Evolutionary conservation across 2,888 invertebrate species (phyloP).

Genomic region (Drosophila dives): DNA sequence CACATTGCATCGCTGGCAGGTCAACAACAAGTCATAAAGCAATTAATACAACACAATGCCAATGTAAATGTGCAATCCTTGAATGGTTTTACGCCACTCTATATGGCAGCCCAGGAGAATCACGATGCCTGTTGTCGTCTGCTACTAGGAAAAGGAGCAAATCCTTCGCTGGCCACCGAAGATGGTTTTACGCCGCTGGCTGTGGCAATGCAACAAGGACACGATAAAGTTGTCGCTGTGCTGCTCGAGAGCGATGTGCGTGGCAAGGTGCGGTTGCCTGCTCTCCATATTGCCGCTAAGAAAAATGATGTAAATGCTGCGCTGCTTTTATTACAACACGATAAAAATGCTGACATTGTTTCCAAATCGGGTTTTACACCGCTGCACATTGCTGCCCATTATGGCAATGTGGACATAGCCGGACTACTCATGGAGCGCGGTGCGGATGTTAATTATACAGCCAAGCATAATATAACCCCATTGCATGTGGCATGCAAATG

Average conservation of each 20-base stretch:
- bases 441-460: conserved; percentile 97
- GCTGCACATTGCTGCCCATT: conserved; percentile 98
- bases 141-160: conserved; percentile 95
- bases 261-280: conserved; percentile 97
- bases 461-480: conserved; percentile 99
- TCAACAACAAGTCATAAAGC: conserved; percentile 95
- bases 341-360: conserved; percentile 98
- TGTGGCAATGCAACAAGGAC: conserved; percentile 99
- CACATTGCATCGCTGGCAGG: conserved; percentile 99
- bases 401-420: conserved; percentile 98
- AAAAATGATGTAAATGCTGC: conserved; percentile 99
- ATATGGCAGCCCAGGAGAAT: conserved; percentile 99
- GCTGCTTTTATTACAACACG: conserved; percentile 95
- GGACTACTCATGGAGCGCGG: conserved; percentile 94
- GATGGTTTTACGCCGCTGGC: conserved; percentile 99
- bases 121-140: conserved; percentile 97
- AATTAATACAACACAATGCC: conserved; percentile 95
- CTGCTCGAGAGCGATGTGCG: conserved; percentile 97
- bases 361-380: conserved; percentile 99
- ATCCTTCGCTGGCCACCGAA: conserved; percentile 98
- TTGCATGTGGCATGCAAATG: conserved; percentile 99
- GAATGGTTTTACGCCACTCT: conserved; percentile 98
- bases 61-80: conserved; percentile 98
- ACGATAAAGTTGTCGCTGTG: conserved; percentile 98
- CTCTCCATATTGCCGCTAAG: conserved; percentile 99